Conservation (phyloP, 2,888 invertebrate species). For the Drosophila niveifrons region DNA sequence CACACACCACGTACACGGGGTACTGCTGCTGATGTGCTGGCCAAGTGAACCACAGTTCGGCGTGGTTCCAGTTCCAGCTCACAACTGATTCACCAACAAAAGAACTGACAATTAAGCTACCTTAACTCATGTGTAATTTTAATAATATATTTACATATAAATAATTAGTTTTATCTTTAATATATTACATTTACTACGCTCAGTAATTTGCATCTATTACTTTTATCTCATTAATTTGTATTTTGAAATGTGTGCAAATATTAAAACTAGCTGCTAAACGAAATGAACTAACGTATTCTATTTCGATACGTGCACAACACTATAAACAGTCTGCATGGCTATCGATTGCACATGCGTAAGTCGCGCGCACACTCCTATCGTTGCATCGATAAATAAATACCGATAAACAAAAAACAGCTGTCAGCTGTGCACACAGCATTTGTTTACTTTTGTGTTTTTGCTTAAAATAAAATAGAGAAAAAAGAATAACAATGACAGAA, state of each 20-base stretch:
- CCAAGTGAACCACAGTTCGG: conserved; percentile 6
- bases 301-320: neutral
- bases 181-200: too few relatives aligned
- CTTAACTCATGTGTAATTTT: too few relatives aligned
- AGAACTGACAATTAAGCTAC: too few relatives aligned
- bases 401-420: conserved; percentile 7
- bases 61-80: conserved; percentile 6
- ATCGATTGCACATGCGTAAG: conserved; percentile 6
- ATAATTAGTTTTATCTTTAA: too few relatives aligned
- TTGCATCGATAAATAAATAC: neutral
- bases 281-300: neutral
- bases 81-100: conserved; percentile 1
- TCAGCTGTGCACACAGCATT: neutral
- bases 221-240: too few relatives aligned
- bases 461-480: neutral
- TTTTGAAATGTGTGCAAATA: too few relatives aligned
- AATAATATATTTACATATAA: too few relatives aligned
- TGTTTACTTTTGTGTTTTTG: neutral
- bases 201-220: too few relatives aligned
- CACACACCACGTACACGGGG: conserved; percentile 1
- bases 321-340: neutral
- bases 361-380: neutral
- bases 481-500: conserved; percentile 27
- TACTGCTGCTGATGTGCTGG: conserved; percentile 1
- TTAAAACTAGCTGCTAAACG: neutral